phyloP scores from a whole-genome alignment of 2,113 vertebrate genomes.

The Corythaixoides concolor region DNA sequence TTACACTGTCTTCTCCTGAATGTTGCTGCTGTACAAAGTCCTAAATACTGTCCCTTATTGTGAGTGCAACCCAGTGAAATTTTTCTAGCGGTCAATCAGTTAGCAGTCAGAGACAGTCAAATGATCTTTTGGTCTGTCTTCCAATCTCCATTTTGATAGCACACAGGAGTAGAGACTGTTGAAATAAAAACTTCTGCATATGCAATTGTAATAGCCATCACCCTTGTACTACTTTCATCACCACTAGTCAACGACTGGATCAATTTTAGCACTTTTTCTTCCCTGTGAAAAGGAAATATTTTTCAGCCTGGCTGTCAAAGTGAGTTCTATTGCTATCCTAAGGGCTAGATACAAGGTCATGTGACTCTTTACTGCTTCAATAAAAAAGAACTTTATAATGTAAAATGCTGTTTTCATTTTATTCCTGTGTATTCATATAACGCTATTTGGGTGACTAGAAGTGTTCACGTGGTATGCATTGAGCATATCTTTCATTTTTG shows the following conservation, averaged over 20 bases:
- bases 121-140: not conserved
- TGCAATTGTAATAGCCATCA: not conserved
- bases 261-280: constrained; percentile 17
- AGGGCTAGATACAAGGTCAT: not conserved
- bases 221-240: not conserved
- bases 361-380: constrained; percentile 32
- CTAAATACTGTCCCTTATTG: not conserved
- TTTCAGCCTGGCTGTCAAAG: constrained; percentile 32
- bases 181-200: constrained; percentile 1
- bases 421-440: not conserved
- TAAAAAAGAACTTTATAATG: constrained; percentile 42
- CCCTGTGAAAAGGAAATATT: not conserved
- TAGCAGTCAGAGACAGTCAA: not conserved
- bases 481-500: constrained; percentile 3
- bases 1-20: not conserved
- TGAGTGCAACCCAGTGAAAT: not conserved
- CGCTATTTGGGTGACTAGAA: not conserved
- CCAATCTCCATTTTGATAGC: not conserved
- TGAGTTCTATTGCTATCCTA: not conserved
- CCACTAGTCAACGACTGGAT: not conserved
- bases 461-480: not conserved
- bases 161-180: not conserved
- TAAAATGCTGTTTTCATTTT: constrained; percentile 29
- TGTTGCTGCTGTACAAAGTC: not conserved
- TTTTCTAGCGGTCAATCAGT: not conserved